Evolutionary conservation across 2,888 invertebrate genomes (phyloP).

Genomic region (Sturmia bella): DNA sequence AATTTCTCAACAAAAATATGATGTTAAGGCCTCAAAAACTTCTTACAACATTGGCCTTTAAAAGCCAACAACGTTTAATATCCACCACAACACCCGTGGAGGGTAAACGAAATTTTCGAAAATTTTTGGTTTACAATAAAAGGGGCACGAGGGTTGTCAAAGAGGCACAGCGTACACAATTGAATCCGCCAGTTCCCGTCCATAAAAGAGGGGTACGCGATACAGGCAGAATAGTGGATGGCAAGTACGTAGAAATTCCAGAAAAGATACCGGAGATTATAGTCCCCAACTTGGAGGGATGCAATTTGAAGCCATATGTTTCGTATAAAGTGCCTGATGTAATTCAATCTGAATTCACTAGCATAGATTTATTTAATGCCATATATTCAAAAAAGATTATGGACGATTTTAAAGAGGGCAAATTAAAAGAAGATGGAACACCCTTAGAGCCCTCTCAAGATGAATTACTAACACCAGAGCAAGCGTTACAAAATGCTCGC

Average conservation of each 20-base stretch:
- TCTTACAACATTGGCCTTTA: conserved; percentile 71
- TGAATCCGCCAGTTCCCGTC: conserved; percentile 85
- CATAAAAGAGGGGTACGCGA: conserved; percentile 88
- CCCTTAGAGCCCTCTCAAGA: conserved; percentile 87
- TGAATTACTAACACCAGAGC: conserved; percentile 87
- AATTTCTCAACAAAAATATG: conserved; percentile 69
- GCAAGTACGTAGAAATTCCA: conserved; percentile 85
- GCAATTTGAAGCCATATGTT: conserved; percentile 95
- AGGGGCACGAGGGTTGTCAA: conserved; percentile 88
- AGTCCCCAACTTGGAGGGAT: conserved; percentile 93
- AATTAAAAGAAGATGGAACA: conserved; percentile 87
- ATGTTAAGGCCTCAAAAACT: conserved; percentile 73
- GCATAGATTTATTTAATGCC: conserved; percentile 90
- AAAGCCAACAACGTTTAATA: conserved; percentile 78
- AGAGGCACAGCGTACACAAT: conserved; percentile 81
- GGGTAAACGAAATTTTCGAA: conserved; percentile 92
- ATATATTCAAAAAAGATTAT: conserved; percentile 91
- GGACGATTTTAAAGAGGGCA: conserved; percentile 87
- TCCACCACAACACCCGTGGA: conserved; percentile 83
- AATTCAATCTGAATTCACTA: conserved; percentile 90
- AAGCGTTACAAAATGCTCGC: conserved; percentile 87
- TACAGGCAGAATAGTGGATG: conserved; percentile 84
- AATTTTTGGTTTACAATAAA: conserved; percentile 89
- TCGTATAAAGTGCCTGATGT: conserved; percentile 91
- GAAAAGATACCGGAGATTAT: conserved; percentile 96